phyloP scores from a whole-genome alignment of 2,888 invertebrate species.

The Netelia fuscicornis region DNA sequence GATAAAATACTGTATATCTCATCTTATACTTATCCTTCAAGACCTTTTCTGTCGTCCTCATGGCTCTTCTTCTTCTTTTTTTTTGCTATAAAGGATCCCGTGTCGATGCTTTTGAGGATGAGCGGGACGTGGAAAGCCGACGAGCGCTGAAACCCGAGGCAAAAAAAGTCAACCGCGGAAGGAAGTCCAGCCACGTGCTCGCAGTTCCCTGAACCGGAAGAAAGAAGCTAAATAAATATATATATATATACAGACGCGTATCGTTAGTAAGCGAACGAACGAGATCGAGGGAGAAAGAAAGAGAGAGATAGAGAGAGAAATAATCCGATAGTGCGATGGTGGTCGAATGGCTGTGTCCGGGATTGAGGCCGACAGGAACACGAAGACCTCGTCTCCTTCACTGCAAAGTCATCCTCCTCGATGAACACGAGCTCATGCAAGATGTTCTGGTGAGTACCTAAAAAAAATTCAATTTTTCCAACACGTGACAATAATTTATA shows the following conservation, averaged over 20 bases:
- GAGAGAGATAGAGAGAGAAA: slow-evolving; percentile 31
- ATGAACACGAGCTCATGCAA: slow-evolving; percentile 95
- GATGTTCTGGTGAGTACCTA: slow-evolving; percentile 92
- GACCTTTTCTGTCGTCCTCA: slow-evolving; percentile 33
- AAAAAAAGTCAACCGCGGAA: slow-evolving; percentile 18
- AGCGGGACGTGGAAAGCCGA: slow-evolving; percentile 71
- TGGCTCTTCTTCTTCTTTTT: slow-evolving; percentile 61
- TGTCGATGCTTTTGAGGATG: slow-evolving; percentile 73
- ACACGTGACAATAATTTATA: background rate
- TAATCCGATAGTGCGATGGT: slow-evolving; percentile 78
- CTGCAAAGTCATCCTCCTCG: slow-evolving; percentile 95
- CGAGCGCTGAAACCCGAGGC: slow-evolving; percentile 64
- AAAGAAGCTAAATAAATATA: slow-evolving; percentile 47
- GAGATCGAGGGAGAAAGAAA: slow-evolving; percentile 41
- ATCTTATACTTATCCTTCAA: background rate
- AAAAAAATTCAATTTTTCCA: slow-evolving; percentile 4
- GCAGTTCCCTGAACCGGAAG: slow-evolving; percentile 57
- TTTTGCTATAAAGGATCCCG: slow-evolving; percentile 48
- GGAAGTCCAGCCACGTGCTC: slow-evolving; percentile 56
- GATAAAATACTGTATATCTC: background rate
- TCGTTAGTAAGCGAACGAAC: slow-evolving; percentile 62
- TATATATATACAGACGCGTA: slow-evolving; percentile 15
- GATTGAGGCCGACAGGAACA: slow-evolving; percentile 84
- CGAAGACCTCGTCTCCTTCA: slow-evolving; percentile 88
- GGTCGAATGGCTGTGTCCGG: slow-evolving; percentile 84